Conservation (phyloP, 2,113 vertebrate genomes). For the Dipodomys stephensi region DNA sequence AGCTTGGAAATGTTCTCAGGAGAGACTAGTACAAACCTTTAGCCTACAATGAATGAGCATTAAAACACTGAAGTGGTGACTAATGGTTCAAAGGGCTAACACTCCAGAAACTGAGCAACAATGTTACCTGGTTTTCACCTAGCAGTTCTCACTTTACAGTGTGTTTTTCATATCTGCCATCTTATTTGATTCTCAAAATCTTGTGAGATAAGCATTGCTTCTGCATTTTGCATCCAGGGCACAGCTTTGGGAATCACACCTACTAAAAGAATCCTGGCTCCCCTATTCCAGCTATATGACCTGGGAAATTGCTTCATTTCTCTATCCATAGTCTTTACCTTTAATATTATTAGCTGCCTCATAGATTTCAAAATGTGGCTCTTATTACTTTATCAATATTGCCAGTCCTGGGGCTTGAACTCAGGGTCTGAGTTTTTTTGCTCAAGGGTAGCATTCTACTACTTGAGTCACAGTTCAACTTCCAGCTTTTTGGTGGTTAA, state of each 20-base stretch:
- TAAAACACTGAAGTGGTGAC: neutral
- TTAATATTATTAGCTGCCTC: constrained; percentile 32
- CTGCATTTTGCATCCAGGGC: neutral
- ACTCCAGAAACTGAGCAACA: neutral
- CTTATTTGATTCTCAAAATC: constrained; percentile 56
- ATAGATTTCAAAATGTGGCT: neutral
- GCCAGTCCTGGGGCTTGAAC: no score
- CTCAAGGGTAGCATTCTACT: no score
- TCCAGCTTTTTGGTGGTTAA: no score
- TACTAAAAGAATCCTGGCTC: neutral
- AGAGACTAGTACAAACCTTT: neutral
- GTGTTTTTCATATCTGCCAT: constrained; percentile 29
- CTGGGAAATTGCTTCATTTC: constrained; percentile 36
- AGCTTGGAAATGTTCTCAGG: constrained; percentile 26
- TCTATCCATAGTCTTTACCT: neutral
- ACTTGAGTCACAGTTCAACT: no score
- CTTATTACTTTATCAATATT: neutral
- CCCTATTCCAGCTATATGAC: neutral
- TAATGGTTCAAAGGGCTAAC: constrained; percentile 20
- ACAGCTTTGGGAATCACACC: constrained; percentile 26
- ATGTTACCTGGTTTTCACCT: neutral
- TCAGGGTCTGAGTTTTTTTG: no score
- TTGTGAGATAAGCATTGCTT: neutral
- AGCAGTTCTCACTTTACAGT: neutral
- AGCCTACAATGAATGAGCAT: constrained; percentile 27